These are phyloP conservation scores for Anarrhichthys ocellatus DNA, from an alignment of 2,113 vertebrate species.

Conservation along the genomic window DNA sequence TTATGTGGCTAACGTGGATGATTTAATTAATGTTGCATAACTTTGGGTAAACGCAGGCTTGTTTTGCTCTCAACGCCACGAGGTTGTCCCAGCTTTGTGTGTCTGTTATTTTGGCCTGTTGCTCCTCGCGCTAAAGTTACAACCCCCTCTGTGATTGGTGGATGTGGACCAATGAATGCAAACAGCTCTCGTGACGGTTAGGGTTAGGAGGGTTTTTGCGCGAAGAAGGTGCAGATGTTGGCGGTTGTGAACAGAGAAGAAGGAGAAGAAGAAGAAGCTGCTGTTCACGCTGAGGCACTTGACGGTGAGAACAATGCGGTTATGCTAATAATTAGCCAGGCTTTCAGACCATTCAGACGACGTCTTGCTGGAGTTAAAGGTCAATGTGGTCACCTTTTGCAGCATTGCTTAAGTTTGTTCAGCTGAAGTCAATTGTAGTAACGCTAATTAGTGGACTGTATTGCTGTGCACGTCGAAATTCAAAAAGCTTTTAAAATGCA, in stretches of 20 bases:
- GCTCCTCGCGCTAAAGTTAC: constrained; percentile 14
- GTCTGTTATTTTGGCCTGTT: not conserved
- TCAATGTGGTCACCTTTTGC: not conserved
- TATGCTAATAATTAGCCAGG: constrained; percentile 28
- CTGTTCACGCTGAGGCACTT: constrained; percentile 34
- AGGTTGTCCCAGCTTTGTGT: not conserved
- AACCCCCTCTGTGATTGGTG: constrained; percentile 51
- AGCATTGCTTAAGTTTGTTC: not conserved
- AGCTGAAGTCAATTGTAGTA: not conserved
- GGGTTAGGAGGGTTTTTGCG: constrained; percentile 69
- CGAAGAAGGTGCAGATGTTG: constrained; percentile 66
- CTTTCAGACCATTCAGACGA: constrained; percentile 4
- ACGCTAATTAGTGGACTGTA: not conserved
- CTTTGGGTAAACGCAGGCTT: not conserved
- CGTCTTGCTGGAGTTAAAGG: not conserved
- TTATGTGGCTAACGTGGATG: not conserved
- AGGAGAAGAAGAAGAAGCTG: not conserved
- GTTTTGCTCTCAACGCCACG: not conserved
- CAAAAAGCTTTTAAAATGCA: not conserved
- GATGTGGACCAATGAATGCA: constrained; percentile 67
- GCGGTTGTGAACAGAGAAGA: constrained; percentile 31
- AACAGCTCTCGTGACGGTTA: constrained; percentile 46
- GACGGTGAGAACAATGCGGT: constrained; percentile 70
- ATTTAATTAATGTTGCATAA: not conserved
- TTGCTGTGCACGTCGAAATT: constrained; percentile 4